phyloP scores from a whole-genome alignment of 2,797 vertebrate species.

The Spondyliosoma cantharus region DNA sequence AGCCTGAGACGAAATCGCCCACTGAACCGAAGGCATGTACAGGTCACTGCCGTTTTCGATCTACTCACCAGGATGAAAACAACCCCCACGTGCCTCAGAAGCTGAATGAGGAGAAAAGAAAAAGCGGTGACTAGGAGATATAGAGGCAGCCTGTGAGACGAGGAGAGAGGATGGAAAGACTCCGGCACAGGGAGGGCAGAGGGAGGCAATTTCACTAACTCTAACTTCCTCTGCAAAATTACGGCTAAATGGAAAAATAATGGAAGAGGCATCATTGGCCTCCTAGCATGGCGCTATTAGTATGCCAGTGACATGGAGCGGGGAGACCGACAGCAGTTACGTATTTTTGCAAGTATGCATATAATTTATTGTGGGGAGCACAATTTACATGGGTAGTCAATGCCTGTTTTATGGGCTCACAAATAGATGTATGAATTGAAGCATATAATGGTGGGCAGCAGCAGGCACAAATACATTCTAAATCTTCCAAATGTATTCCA shows the following conservation, averaged over 20 bases:
- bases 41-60: slow-evolving; percentile 79
- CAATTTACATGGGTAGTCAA: slow-evolving; percentile 99
- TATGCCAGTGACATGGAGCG: slow-evolving; percentile 91
- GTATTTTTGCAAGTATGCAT: slow-evolving; percentile 99
- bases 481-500: slow-evolving; percentile 97
- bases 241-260: slow-evolving; percentile 82
- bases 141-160: slow-evolving; percentile 44
- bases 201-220: slow-evolving; percentile 73
- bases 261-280: slow-evolving; percentile 79
- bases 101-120: slow-evolving; percentile 47
- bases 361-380: slow-evolving; percentile 99
- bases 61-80: slow-evolving; percentile 73
- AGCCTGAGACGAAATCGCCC: slow-evolving; percentile 70
- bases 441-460: slow-evolving; percentile 98
- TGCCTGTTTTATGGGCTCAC: slow-evolving; percentile 99
- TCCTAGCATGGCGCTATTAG: slow-evolving; percentile 88
- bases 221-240: slow-evolving; percentile 79
- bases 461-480: slow-evolving; percentile 98
- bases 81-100: slow-evolving; percentile 58
- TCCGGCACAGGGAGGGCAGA: slow-evolving; percentile 41
- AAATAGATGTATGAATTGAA: slow-evolving; percentile 99
- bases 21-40: slow-evolving; percentile 74
- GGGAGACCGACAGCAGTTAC: slow-evolving; percentile 93
- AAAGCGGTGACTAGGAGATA: slow-evolving; percentile 39
- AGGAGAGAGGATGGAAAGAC: slow-evolving; percentile 45